Evolutionary conservation across 2,113 vertebrate species (phyloP).

Genomic region (Scalopus aquaticus): DNA sequence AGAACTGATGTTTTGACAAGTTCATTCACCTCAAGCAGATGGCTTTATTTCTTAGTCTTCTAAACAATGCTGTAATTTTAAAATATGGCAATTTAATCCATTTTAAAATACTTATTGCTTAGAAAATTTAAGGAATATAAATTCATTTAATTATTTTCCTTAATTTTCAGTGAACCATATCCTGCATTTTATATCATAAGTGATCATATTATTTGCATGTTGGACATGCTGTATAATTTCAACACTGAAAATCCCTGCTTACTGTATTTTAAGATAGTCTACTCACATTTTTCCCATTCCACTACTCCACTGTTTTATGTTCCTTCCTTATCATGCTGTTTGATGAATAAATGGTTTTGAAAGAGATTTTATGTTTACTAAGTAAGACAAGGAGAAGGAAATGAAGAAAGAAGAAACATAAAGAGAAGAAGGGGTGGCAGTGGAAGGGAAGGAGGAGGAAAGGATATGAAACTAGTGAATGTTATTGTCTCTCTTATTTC

Average conservation of each 20-base stretch:
- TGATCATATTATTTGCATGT: constrained; percentile 67
- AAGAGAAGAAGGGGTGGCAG: no score
- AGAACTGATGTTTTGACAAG: neutral
- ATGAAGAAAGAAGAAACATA: neutral
- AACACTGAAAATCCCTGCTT: constrained; percentile 47
- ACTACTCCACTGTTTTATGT: neutral
- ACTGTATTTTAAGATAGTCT: neutral
- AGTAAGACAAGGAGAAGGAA: neutral
- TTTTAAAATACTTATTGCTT: neutral
- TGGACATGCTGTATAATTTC: constrained; percentile 71
- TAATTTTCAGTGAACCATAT: neutral
- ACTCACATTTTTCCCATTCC: neutral
- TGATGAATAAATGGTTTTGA: neutral
- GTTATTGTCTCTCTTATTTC: neutral
- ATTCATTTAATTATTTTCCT: neutral
- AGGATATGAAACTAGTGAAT: neutral
- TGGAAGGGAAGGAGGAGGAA: neutral
- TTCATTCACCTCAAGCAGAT: constrained; percentile 15
- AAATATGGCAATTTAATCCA: neutral
- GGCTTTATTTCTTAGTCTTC: neutral
- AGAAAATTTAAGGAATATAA: neutral
- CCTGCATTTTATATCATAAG: constrained; percentile 62
- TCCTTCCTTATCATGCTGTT: neutral
- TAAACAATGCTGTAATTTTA: constrained; percentile 47
- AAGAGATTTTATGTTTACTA: neutral